Percentiles rank a stretch among this genome's conserved stretches.
Evolutionary conservation across 2,888 invertebrate species (phyloP).

Genomic region (Nemotelus pantherinus): DNA sequence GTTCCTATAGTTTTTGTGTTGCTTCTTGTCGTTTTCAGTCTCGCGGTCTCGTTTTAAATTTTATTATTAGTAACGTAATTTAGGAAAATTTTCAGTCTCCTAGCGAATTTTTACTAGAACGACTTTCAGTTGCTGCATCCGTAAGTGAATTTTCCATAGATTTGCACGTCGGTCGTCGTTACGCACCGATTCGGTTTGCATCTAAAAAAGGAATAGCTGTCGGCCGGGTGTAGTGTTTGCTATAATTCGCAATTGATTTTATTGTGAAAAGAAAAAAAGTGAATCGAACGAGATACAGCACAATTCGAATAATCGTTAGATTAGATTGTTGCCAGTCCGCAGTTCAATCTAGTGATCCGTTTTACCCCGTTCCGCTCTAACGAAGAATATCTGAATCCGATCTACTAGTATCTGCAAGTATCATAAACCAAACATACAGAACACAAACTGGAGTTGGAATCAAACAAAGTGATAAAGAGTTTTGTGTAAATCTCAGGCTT

Average conservation of each 20-base stretch:
- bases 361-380: background rate
- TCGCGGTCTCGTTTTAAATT: conserved; percentile 14
- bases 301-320: background rate
- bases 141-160: conserved; percentile 5
- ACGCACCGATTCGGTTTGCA: background rate
- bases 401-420: too few species aligned
- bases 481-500: conserved; percentile 15
- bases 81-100: conserved; percentile 41
- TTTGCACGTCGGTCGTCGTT: conserved; percentile 1
- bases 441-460: background rate
- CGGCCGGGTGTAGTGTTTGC: background rate
- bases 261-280: background rate
- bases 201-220: background rate
- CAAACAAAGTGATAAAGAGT: conserved; percentile 12
- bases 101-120: conserved; percentile 33
- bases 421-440: too few species aligned
- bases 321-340: conserved; percentile 1
- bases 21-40: conserved; percentile 6
- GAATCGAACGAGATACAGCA: background rate
- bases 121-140: conserved; percentile 13
- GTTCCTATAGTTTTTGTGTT: conserved; percentile 29
- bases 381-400: too few species aligned
- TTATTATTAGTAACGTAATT: conserved; percentile 38
- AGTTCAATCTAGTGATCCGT: conserved; percentile 9
- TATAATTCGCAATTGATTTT: conserved; percentile 20